Base-by-base conservation (phyloP, 1,140 invertebrate genomes). In the Drosophila dunni region DNA sequence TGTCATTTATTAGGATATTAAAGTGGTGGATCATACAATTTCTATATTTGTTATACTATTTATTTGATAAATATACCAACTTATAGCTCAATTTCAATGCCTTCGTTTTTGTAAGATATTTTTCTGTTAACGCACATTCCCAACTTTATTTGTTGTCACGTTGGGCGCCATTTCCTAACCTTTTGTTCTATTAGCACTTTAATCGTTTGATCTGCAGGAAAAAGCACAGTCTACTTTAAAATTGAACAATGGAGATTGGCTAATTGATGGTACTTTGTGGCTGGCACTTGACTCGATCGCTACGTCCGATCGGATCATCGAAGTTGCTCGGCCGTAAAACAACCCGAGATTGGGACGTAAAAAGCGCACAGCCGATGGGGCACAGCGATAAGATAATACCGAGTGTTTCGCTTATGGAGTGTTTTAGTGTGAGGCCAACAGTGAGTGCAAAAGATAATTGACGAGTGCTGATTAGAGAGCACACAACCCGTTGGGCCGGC, bases 241-340 rank as follows among this genome's bases (percentile, higher is more conserved):
- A 44, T 17, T n/a, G 36, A 64, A 75, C 56, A 78, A 78, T 58
- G 61, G 34, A 42, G 65, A 81, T 84, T 57, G 65, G 60, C 82
- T 79, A 85, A 85, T 88, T 85, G 75, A 82, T 76, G 82, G 79
- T 57, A 82, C 79, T 85, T 48, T 56, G 63, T 45, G 60, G 33
- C 65, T 38, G 53, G 40, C 83, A 85, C 82, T 85, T 85, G 82
- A 85, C 82, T 85, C 50, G 83, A 88, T 85, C 82, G 60, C 36
- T 38, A 20, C 51, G 60, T 69, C 53, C 65, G 60, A 75, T 75
- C 56, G 56, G 24, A 76, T 63, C 60, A 24, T 9, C 13, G 44
- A 51, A 68, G 62, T 36, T 72, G 69, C 44, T 66, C 36, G 62
- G 9, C 53, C 53, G 69, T 72, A n/a, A 72, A 72, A 66, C 45